Conservation (phyloP, 2,888 invertebrate genomes). For the Leptopterna dolabrata region DNA sequence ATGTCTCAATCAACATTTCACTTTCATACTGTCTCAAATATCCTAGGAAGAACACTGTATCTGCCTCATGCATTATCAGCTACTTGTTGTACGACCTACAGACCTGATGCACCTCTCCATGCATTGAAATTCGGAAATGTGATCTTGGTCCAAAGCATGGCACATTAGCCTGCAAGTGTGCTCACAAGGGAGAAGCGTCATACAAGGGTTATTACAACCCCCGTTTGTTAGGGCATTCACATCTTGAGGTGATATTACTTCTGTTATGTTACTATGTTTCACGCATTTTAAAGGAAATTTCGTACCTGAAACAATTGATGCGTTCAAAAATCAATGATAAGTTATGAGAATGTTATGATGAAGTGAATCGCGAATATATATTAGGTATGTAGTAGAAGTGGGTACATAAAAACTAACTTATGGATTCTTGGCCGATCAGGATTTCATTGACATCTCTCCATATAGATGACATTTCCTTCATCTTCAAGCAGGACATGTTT, state of each 20-base stretch:
- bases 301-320: constrained; percentile 52
- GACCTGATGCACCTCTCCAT: constrained; percentile 70
- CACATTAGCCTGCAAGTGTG: constrained; percentile 74
- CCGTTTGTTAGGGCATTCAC: constrained; percentile 69
- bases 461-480: constrained; percentile 68
- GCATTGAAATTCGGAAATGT: constrained; percentile 69
- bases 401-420: constrained; percentile 67
- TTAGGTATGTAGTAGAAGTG: too few relatives aligned
- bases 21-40: too few relatives aligned
- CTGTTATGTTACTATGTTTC: constrained; percentile 69
- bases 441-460: constrained; percentile 72
- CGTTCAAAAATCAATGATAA: background rate
- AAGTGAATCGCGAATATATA: background rate
- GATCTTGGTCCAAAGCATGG: constrained; percentile 72
- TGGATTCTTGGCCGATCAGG: constrained; percentile 69
- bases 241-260: constrained; percentile 63
- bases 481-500: constrained; percentile 73
- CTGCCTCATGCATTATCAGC: too few relatives aligned
- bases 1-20: too few relatives aligned
- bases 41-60: too few relatives aligned
- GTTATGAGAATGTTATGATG: background rate
- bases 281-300: constrained; percentile 68
- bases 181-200: constrained; percentile 70
- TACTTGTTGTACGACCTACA: constrained; percentile 59
- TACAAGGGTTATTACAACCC: constrained; percentile 73